Evolutionary conservation across 1,140 invertebrate species (phyloP).

Genomic region (Pseudobourletiella spinata): DNA sequence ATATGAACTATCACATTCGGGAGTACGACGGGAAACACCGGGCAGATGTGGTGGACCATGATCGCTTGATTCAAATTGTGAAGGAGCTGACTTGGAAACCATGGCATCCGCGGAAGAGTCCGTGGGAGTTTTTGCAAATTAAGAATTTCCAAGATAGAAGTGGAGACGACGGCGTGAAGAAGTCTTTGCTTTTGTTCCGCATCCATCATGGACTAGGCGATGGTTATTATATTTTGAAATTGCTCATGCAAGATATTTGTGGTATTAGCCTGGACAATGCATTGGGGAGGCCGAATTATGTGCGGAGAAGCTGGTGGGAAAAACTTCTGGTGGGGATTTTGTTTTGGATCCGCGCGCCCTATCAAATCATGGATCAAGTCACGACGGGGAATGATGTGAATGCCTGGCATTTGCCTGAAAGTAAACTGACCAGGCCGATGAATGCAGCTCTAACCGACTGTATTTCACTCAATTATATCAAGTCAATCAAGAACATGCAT

Average conservation of each 20-base stretch:
- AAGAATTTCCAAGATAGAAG: background rate
- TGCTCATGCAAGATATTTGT: constrained; percentile 23
- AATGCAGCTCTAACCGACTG: constrained; percentile 16
- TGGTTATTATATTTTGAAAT: constrained; percentile 26
- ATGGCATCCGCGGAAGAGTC: constrained; percentile 11
- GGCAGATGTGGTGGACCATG: background rate
- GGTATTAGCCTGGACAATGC: constrained; percentile 14
- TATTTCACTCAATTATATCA: constrained; percentile 21
- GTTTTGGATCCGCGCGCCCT: constrained; percentile 25
- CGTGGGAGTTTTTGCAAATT: constrained; percentile 30
- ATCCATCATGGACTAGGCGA: constrained; percentile 31
- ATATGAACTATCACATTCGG: constrained; percentile 25
- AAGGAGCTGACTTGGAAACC: constrained; percentile 22
- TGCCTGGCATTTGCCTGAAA: constrained; percentile 12
- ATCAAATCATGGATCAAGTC: constrained; percentile 18
- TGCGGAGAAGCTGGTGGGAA: background rate
- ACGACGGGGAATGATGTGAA: constrained; percentile 19
- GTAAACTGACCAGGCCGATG: constrained; percentile 13
- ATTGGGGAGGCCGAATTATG: constrained; percentile 18
- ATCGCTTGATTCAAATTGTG: constrained; percentile 16
- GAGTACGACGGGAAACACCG: constrained; percentile 1
- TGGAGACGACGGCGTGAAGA: background rate
- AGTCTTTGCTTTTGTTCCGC: constrained; percentile 27
- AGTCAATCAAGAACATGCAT: constrained; percentile 26
- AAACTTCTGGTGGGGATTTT: background rate